phyloP scores from a whole-genome alignment of 2,888 invertebrate species.

The Apamea epomidion region DNA sequence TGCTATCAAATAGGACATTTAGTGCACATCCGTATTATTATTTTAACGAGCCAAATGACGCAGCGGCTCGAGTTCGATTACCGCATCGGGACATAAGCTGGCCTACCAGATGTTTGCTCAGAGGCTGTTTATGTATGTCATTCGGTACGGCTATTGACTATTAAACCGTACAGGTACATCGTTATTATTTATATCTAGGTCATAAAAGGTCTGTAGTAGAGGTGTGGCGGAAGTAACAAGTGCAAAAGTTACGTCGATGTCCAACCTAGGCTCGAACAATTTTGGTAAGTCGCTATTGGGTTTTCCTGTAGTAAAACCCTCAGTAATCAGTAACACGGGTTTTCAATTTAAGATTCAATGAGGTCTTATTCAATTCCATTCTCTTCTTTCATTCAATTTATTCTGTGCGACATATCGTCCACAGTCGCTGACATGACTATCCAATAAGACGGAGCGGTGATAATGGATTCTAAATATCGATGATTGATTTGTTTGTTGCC shows the following conservation, averaged over 20 bases:
- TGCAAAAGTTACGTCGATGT: background rate
- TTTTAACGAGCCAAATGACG: slow-evolving; percentile 46
- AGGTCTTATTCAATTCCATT: background rate
- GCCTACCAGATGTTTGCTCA: slow-evolving; percentile 44
- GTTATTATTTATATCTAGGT: slow-evolving; percentile 38
- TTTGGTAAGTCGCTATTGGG: background rate
- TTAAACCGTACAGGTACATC: slow-evolving; percentile 19
- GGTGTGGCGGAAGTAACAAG: background rate
- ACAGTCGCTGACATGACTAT: background rate
- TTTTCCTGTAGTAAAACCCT: slow-evolving; percentile 8
- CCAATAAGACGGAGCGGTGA: slow-evolving; percentile 29
- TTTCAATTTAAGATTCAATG: slow-evolving; percentile 1
- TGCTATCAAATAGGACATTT: slow-evolving; percentile 34
- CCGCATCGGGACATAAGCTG: slow-evolving; percentile 48
- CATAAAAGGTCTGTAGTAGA: slow-evolving; percentile 12
- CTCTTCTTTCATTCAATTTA: background rate
- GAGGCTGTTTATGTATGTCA: slow-evolving; percentile 38
- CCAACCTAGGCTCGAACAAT: background rate
- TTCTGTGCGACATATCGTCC: background rate
- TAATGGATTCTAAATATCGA: slow-evolving; percentile 39
- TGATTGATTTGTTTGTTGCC: slow-evolving; percentile 36
- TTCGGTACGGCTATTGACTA: slow-evolving; percentile 36
- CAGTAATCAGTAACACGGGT: background rate
- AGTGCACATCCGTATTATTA: slow-evolving; percentile 46
- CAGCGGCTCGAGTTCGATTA: slow-evolving; percentile 51